These are phyloP conservation scores for Paraplagusia blochii DNA, from an alignment of 2,113 vertebrate genomes.

Conservation along the genomic window DNA sequence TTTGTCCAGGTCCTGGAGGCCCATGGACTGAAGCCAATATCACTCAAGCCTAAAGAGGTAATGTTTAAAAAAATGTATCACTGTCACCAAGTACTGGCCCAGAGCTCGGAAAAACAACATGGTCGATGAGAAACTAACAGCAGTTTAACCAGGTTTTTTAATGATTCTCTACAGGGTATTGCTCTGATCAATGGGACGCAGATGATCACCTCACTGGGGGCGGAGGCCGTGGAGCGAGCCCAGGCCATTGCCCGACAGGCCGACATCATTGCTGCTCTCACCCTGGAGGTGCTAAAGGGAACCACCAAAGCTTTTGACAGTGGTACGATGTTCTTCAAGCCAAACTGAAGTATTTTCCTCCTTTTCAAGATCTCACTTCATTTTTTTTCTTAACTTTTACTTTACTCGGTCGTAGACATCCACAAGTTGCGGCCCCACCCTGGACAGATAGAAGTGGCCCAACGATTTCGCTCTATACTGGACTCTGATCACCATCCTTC, in stretches of 20 bases:
- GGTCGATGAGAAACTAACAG: too few species aligned
- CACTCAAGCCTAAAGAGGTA: constrained; percentile 97
- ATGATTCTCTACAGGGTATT: constrained; percentile 78
- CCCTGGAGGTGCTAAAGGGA: constrained; percentile 94
- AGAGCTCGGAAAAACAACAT: too few species aligned
- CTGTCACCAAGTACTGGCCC: too few species aligned
- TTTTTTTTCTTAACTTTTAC: not conserved
- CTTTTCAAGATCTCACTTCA: not conserved
- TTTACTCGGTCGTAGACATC: constrained; percentile 80
- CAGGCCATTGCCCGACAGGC: constrained; percentile 89
- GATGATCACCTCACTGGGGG: constrained; percentile 98
- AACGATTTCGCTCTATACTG: constrained; percentile 91
- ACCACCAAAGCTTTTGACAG: constrained; percentile 97
- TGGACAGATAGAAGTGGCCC: constrained; percentile 91
- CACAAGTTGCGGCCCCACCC: constrained; percentile 88
- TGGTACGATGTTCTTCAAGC: constrained; percentile 73
- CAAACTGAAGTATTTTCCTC: not conserved
- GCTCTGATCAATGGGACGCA: constrained; percentile 97
- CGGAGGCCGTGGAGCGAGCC: constrained; percentile 92
- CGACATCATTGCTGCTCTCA: constrained; percentile 93
- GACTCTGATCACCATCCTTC: constrained; percentile 98
- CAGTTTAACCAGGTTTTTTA: not conserved
- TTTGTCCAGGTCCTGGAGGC: constrained; percentile 87
- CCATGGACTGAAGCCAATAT: constrained; percentile 91
- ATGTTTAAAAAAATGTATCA: constrained; percentile 22